phyloP scores from a whole-genome alignment of 1,140 invertebrate species.

The Diuraphis noxia region DNA sequence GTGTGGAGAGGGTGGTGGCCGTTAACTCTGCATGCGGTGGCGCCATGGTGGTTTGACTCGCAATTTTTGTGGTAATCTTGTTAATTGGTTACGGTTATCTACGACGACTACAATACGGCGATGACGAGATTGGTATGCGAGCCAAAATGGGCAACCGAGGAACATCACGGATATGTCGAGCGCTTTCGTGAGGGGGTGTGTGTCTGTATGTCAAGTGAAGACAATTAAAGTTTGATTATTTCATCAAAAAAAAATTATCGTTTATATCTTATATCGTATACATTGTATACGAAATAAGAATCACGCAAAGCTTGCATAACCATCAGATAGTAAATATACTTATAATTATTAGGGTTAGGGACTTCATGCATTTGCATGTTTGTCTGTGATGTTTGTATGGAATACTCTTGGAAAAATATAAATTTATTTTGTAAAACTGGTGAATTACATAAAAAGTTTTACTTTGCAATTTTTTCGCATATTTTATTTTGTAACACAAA shows the following conservation, averaged over 20 bases:
- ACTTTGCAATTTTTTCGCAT: not conserved
- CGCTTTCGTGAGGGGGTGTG: not conserved
- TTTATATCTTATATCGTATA: not conserved
- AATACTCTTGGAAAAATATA: not conserved
- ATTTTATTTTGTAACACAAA: not conserved
- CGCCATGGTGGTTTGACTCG: not conserved
- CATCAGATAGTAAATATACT: not conserved
- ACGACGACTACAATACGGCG: too few relatives aligned
- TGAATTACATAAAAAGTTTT: not conserved
- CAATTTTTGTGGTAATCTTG: not conserved
- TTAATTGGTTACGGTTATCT: not conserved
- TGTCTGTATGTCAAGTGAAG: not conserved
- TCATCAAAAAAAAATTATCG: not conserved
- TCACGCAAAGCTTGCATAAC: not conserved
- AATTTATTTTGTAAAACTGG: not conserved
- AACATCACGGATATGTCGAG: not conserved
- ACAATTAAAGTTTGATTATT: constrained; percentile 5
- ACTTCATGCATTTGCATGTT: not conserved
- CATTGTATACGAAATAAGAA: not conserved
- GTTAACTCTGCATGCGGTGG: too few relatives aligned
- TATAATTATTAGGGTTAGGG: not conserved
- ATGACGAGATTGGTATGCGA: not conserved
- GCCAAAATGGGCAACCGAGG: not conserved
- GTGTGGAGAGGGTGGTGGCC: not conserved
- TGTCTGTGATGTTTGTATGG: not conserved